Percentiles rank a stretch among this genome's conserved stretches.
These are phyloP conservation scores for Pyrocephalus nanus DNA, from an alignment of 2,797 vertebrate genomes.

Conservation along the genomic window DNA sequence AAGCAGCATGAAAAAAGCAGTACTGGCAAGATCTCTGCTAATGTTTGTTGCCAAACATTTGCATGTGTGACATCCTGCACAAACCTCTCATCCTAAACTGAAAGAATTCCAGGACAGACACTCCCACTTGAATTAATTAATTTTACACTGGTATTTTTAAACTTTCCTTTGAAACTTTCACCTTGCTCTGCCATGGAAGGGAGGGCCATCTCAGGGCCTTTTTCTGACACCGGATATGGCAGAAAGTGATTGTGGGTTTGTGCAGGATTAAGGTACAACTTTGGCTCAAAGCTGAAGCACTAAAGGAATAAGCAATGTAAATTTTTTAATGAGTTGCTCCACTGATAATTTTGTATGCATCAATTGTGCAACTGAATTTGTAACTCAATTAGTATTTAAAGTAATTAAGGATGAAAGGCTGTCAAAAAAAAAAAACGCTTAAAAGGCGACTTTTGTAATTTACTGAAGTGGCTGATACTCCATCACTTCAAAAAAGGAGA, in stretches of 20 bases:
- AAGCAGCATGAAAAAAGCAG: background rate
- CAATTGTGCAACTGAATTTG: conserved; percentile 5
- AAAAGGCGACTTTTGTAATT: background rate
- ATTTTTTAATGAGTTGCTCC: background rate
- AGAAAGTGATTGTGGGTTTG: background rate
- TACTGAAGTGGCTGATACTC: background rate
- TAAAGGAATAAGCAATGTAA: background rate
- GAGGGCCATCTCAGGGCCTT: background rate
- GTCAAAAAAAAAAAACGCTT: background rate
- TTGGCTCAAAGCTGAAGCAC: background rate
- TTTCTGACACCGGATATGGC: background rate
- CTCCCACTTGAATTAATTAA: background rate
- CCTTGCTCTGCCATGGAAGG: background rate
- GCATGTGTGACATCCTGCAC: background rate
- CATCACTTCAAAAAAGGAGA: conserved; percentile 26
- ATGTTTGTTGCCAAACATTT: background rate
- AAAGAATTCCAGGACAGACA: no score
- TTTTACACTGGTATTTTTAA: background rate
- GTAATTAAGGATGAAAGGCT: background rate
- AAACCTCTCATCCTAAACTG: no score
- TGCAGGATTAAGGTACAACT: background rate
- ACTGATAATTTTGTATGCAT: background rate
- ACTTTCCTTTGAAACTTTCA: background rate
- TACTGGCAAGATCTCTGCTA: background rate
- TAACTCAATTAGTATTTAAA: conserved; percentile 45